Evolutionary conservation across 2,888 invertebrate species (phyloP), one percentile per base, ranked within the genome.

Genomic region (Vannuccia rotundouncinata): DNA sequence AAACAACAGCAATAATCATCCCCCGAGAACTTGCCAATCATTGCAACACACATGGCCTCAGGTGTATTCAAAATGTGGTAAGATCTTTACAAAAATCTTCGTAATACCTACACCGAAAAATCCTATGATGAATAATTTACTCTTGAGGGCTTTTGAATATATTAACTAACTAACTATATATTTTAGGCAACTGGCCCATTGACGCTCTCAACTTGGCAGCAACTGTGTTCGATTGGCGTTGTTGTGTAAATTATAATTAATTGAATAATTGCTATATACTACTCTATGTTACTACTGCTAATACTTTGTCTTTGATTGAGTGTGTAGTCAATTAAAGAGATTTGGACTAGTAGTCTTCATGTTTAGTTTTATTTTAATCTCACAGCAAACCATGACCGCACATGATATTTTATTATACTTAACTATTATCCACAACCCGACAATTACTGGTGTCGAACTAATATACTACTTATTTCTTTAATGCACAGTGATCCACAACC

Each of bases 181-280:
- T 66, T 5, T 13, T 66, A 66, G 66, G 66, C 66, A 22, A 66
- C 2, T 66, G 66, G 66, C 66, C 66, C 66, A 22, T 66, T 66
- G 66, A 66, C 66, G 66, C 66, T 66, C 66, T 66, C 66, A 66
- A 22, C 66, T 66, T 5, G 66, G 66, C 66, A 22, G 66, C n/a
- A 66, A 5, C 66, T 66, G 66, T 66, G 66, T 66, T 66, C 66
- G 66, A 66, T 66, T 66, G 66, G 25, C 66, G 66, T 66, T 66
- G 66, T 66, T 66, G 10, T 66, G 25, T 66, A 66, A 66, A 5
- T 66, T 22, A 66, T 45, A 45, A 45, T 13, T 45, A 45, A 45
- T 66, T 5, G 22, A n/a, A n/a, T n/a, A n/a, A 22, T 66, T 66
- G 66, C 66, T 66, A 66, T 66, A 66, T 66, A 66, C 66, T 66